Conservation (phyloP, 2,888 invertebrate species). For the Brachypalpus laphriformis region DNA sequence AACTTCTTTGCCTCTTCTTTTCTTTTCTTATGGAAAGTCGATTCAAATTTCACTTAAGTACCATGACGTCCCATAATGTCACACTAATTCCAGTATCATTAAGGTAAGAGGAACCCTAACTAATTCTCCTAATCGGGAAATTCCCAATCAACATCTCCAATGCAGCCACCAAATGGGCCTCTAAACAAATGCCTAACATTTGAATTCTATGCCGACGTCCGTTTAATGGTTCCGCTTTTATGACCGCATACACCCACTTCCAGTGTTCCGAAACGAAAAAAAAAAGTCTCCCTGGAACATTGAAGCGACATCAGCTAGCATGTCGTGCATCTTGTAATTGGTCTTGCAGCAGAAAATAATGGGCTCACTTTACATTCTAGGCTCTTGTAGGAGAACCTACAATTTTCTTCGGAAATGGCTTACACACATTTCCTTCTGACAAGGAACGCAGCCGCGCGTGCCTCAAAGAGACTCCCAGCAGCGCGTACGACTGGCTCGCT, state of each 20-base stretch:
- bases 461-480: constrained; percentile 24
- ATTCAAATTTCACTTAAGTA: constrained; percentile 31
- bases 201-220: constrained; percentile 48
- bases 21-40: too few relatives aligned
- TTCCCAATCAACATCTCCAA: constrained; percentile 19
- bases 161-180: constrained; percentile 17
- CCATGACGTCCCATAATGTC: constrained; percentile 32
- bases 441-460: constrained; percentile 45
- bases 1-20: too few relatives aligned
- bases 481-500: neutral
- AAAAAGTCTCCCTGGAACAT: constrained; percentile 28
- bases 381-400: constrained; percentile 36
- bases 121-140: constrained; percentile 2
- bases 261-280: constrained; percentile 22
- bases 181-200: constrained; percentile 50
- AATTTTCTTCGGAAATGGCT: constrained; percentile 38
- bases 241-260: constrained; percentile 46
- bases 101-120: constrained; percentile 18
- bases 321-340: constrained; percentile 70
- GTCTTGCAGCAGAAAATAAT: constrained; percentile 57
- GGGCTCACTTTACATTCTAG: constrained; percentile 45
- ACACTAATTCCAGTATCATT: constrained; percentile 31
- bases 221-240: constrained; percentile 31
- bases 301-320: constrained; percentile 33
- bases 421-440: constrained; percentile 44